Percentiles rank a stretch among this genome's conserved stretches.
These are phyloP conservation scores for Scaptodrosophila lebanonensis DNA, from an alignment of 1,140 invertebrate species.

Conservation along the genomic window DNA sequence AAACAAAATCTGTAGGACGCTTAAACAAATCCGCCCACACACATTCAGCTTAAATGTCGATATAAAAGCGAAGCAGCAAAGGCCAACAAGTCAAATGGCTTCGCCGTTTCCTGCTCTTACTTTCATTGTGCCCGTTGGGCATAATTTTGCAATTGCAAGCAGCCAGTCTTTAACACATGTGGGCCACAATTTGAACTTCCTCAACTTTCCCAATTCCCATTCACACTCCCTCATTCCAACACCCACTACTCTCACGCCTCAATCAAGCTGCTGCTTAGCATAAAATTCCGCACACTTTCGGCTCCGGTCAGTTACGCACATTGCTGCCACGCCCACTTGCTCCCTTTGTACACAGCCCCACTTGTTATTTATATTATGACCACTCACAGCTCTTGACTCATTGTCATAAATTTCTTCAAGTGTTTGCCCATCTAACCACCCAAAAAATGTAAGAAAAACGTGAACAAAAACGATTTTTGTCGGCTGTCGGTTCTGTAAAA, in stretches of 20 bases:
- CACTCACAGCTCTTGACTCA: conserved; percentile 70
- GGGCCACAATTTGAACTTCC: conserved; percentile 15
- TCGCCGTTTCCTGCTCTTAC: conserved; percentile 31
- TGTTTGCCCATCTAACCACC: conserved; percentile 48
- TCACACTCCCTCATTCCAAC: conserved; percentile 19
- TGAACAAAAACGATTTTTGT: conserved; percentile 27
- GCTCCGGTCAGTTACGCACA: conserved; percentile 57
- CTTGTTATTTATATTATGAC: conserved; percentile 74
- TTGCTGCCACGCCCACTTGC: conserved; percentile 38
- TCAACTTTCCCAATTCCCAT: not conserved
- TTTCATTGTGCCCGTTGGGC: conserved; percentile 45
- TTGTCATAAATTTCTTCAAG: conserved; percentile 72
- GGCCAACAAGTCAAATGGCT: conserved; percentile 55
- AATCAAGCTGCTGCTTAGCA: conserved; percentile 42
- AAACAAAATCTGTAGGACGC: no score
- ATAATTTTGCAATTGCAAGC: conserved; percentile 65
- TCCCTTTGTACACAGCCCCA: conserved; percentile 40
- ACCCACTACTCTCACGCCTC: conserved; percentile 41
- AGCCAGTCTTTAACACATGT: conserved; percentile 33
- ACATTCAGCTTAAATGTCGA: no score
- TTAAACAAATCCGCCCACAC: no score
- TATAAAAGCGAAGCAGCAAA: conserved; percentile 32
- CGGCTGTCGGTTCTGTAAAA: conserved; percentile 31
- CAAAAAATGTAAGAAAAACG: conserved; percentile 20
- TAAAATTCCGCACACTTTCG: conserved; percentile 56